Evolutionary conservation across 2,113 vertebrate species (phyloP).

Genomic region (Oceanodroma tethys): DNA sequence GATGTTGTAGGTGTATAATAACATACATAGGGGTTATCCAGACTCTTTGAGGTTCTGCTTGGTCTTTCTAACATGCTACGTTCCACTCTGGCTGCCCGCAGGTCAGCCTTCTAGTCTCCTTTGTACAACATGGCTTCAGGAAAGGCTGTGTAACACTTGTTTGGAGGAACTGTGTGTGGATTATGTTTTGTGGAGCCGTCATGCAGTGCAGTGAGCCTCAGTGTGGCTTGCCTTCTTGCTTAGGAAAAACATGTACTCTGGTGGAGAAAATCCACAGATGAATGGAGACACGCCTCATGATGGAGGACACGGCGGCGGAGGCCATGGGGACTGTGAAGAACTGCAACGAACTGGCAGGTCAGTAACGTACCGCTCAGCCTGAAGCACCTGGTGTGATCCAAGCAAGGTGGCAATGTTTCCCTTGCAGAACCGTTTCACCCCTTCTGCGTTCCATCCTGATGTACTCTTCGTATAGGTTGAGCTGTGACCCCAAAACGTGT

Average conservation of each 20-base stretch:
- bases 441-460: not conserved
- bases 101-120: not conserved
- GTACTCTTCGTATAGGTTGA: not conserved
- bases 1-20: not conserved
- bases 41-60: not conserved
- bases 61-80: rapidly evolving
- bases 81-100: not conserved
- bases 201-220: not conserved
- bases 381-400: rapidly evolving
- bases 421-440: rapidly evolving
- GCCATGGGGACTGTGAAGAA: slow-evolving; percentile 86
- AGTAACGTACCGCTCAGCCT: rapidly evolving
- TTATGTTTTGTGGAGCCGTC: not conserved
- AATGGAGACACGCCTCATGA: slow-evolving; percentile 91
- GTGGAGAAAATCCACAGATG: slow-evolving; percentile 89
- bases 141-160: not conserved
- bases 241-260: slow-evolving; percentile 95
- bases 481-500: rapidly evolving
- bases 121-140: not conserved
- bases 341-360: slow-evolving; percentile 90
- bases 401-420: rapidly evolving
- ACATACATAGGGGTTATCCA: rapidly evolving
- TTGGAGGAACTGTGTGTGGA: not conserved
- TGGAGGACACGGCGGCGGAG: slow-evolving; percentile 83
- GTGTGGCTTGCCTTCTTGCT: not conserved